Percentiles rank a stretch among this genome's conserved stretches.
These are phyloP conservation scores for Rosalia funebris DNA, from an alignment of 2,888 invertebrate genomes.

Conservation along the genomic window DNA sequence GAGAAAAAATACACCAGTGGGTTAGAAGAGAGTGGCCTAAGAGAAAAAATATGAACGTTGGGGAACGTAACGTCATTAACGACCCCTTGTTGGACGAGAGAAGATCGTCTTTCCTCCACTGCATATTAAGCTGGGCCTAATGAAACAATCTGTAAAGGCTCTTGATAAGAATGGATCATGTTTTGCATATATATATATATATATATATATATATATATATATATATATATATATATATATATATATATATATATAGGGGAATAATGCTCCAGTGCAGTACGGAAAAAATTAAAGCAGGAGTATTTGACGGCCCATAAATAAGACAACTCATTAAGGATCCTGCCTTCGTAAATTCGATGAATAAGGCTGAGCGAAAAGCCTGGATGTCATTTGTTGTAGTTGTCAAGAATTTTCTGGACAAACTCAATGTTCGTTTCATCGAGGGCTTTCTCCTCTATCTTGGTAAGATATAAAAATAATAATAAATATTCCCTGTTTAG, in stretches of 20 bases:
- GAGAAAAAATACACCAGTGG: conserved; percentile 40
- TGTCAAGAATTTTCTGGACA: conserved; percentile 14
- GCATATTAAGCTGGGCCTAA: not conserved
- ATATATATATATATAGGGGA: not conserved
- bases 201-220: too few species aligned
- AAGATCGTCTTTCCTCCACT: not conserved
- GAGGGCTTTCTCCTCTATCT: not conserved
- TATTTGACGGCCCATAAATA: conserved; percentile 29
- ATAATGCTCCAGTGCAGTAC: not conserved
- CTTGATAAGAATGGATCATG: not conserved
- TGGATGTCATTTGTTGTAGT: conserved; percentile 18
- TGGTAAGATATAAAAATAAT: not conserved
- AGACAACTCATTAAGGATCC: conserved; percentile 20
- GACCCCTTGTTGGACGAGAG: not conserved
- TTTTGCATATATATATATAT: not conserved
- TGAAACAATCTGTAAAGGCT: not conserved
- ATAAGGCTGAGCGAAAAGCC: conserved; percentile 15
- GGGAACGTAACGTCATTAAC: not conserved
- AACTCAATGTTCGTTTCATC: not conserved
- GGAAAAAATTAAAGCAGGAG: conserved; percentile 1
- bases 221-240: too few species aligned
- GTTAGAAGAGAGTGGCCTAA: not conserved
- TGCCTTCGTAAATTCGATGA: conserved; percentile 21
- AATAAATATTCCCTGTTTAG: not conserved
- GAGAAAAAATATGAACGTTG: not conserved